Conservation (phyloP, 1,140 invertebrate genomes). For the Galleria mellonella region DNA sequence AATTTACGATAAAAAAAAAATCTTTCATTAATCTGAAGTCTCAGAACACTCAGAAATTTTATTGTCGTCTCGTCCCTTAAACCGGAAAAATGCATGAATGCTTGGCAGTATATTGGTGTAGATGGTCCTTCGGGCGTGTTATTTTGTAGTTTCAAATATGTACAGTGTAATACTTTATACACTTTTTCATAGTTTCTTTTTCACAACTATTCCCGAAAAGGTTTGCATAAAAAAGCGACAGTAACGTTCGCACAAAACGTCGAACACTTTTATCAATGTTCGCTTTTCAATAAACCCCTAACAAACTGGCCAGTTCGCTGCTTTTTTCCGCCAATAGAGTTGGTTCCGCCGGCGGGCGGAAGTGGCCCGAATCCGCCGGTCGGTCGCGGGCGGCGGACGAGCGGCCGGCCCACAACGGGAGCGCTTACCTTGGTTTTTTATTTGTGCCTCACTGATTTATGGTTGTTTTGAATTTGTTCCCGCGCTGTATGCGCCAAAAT, state of each 20-base stretch:
- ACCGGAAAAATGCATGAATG: too few species aligned
- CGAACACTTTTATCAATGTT: conserved; percentile 32
- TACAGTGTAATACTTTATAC: too few species aligned
- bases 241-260: conserved; percentile 6
- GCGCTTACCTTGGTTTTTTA: conserved; percentile 72
- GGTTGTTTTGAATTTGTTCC: conserved; percentile 64
- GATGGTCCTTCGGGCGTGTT: too few species aligned
- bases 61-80: too few species aligned
- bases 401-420: conserved; percentile 50
- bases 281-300: conserved; percentile 32
- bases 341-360: conserved; percentile 47
- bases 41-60: too few species aligned
- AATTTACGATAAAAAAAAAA: too few species aligned
- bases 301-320: conserved; percentile 58
- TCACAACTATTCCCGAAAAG: not conserved
- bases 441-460: conserved; percentile 66
- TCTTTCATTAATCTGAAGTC: too few species aligned
- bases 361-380: conserved; percentile 30
- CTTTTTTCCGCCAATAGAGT: conserved; percentile 64
- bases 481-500: conserved; percentile 48
- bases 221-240: conserved; percentile 21
- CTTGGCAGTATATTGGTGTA: too few species aligned
- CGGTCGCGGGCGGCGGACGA: conserved; percentile 8
- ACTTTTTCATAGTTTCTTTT: too few species aligned
- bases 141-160: too few species aligned